phyloP scores from a whole-genome alignment of 1,140 invertebrate species.

The Eumeta japonica region DNA sequence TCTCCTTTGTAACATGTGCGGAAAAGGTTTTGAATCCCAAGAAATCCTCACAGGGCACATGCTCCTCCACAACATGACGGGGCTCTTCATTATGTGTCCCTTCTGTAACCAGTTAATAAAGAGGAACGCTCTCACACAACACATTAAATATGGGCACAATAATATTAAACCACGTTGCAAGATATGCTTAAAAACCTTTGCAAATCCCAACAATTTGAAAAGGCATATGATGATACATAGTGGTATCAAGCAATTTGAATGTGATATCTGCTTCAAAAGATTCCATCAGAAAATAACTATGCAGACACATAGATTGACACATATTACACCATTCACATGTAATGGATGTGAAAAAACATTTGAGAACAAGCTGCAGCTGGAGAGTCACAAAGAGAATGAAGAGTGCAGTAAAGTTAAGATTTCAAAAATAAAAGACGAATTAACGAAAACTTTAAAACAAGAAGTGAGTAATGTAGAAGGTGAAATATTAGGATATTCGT shows the following conservation, averaged over 20 bases:
- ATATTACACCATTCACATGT: slow-evolving; percentile 39
- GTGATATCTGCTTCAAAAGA: slow-evolving; percentile 47
- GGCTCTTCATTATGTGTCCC: slow-evolving; percentile 44
- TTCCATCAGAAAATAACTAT: slow-evolving; percentile 55
- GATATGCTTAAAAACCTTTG: slow-evolving; percentile 60
- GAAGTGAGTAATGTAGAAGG: slow-evolving; percentile 36
- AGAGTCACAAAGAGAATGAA: slow-evolving; percentile 30
- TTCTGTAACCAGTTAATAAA: slow-evolving; percentile 50
- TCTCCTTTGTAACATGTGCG: slow-evolving; percentile 50
- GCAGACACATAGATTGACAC: slow-evolving; percentile 49
- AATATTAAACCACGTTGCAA: slow-evolving; percentile 54
- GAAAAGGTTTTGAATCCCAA: slow-evolving; percentile 62
- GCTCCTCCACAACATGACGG: slow-evolving; percentile 54
- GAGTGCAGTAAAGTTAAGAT: slow-evolving; percentile 33
- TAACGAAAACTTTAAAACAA: slow-evolving; percentile 40
- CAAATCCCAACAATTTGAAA: slow-evolving; percentile 59
- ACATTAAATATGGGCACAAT: slow-evolving; percentile 55
- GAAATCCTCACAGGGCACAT: slow-evolving; percentile 69
- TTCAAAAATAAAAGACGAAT: slow-evolving; percentile 33
- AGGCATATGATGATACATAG: slow-evolving; percentile 63
- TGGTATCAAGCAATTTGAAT: slow-evolving; percentile 57
- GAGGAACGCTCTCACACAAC: slow-evolving; percentile 48
- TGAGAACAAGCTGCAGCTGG: slow-evolving; percentile 25
- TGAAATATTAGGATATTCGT: slow-evolving; percentile 47
- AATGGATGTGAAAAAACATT: slow-evolving; percentile 38